Evolutionary conservation across 2,113 vertebrate genomes (phyloP).

Genomic region (Emydura subglobosa): DNA sequence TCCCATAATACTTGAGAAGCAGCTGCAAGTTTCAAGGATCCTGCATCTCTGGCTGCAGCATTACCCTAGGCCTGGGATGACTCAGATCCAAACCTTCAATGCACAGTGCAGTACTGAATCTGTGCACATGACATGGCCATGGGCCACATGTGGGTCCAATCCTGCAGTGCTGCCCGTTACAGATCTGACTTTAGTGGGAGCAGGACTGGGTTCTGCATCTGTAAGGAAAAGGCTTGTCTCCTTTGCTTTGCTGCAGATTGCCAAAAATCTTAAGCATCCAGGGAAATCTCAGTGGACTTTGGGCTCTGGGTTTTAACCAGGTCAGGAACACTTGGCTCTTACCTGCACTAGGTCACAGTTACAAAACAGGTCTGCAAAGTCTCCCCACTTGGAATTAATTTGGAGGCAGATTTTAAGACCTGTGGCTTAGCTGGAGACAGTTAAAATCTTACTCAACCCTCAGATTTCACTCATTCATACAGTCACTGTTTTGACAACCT

Average conservation of each 20-base stretch:
- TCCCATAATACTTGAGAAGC: not conserved
- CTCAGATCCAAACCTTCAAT: not conserved
- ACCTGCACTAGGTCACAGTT: not conserved
- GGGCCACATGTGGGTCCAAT: not conserved
- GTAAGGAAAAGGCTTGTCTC: not conserved
- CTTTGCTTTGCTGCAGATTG: not conserved
- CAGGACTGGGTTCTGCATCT: not conserved
- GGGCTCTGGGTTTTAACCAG: accelerated
- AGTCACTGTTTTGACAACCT: not conserved
- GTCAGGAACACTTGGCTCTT: not conserved
- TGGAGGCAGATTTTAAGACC: not conserved
- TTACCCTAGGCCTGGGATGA: not conserved
- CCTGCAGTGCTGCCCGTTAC: not conserved
- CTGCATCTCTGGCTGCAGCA: not conserved
- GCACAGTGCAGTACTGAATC: not conserved
- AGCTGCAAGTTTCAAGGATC: not conserved
- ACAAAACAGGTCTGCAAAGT: not conserved
- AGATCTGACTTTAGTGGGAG: not conserved
- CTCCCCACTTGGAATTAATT: not conserved
- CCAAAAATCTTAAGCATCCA: not conserved
- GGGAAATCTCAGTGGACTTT: not conserved
- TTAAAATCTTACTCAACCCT: accelerated
- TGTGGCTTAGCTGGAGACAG: not conserved
- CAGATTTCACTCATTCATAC: not conserved
- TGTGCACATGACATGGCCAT: not conserved